phyloP scores from a whole-genome alignment of 2,888 invertebrate genomes.

The Tortrix viridana region DNA sequence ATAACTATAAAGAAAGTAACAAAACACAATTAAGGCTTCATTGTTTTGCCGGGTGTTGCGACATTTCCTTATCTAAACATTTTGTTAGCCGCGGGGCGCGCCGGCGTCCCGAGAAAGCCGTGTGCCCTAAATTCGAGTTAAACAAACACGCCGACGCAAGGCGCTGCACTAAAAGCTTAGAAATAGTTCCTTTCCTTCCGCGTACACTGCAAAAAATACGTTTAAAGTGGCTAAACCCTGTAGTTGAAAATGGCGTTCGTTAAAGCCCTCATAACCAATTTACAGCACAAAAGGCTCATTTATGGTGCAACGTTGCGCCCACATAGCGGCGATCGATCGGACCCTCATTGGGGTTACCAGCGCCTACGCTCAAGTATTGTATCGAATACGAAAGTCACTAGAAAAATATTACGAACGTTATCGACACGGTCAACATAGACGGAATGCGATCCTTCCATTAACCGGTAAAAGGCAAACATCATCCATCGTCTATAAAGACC shows the following conservation, averaged over 20 bases:
- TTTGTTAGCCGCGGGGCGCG: constrained; percentile 49
- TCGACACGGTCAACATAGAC: constrained; percentile 44
- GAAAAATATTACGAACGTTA: constrained; percentile 31
- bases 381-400: constrained; percentile 33
- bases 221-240: constrained; percentile 62
- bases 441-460: constrained; percentile 70
- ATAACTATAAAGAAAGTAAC: constrained; percentile 61
- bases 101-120: constrained; percentile 53
- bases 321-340: constrained; percentile 73
- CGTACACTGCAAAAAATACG: constrained; percentile 47
- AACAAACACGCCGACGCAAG: constrained; percentile 52
- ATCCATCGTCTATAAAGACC: constrained; percentile 60
- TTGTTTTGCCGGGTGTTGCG: constrained; percentile 74
- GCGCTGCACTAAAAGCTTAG: constrained; percentile 37
- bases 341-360: constrained; percentile 71
- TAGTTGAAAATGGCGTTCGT: constrained; percentile 75
- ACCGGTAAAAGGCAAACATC: constrained; percentile 65
- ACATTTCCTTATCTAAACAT: constrained; percentile 72
- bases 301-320: constrained; percentile 69
- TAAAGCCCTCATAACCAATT: constrained; percentile 76
- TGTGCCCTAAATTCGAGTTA: constrained; percentile 55
- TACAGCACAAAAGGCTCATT: constrained; percentile 78
- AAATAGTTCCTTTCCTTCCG: constrained; percentile 41
- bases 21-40: constrained; percentile 74
- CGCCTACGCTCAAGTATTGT: constrained; percentile 63